Base-by-base conservation (phyloP, 2,888 invertebrate species). In the Cantharis rufa region DNA sequence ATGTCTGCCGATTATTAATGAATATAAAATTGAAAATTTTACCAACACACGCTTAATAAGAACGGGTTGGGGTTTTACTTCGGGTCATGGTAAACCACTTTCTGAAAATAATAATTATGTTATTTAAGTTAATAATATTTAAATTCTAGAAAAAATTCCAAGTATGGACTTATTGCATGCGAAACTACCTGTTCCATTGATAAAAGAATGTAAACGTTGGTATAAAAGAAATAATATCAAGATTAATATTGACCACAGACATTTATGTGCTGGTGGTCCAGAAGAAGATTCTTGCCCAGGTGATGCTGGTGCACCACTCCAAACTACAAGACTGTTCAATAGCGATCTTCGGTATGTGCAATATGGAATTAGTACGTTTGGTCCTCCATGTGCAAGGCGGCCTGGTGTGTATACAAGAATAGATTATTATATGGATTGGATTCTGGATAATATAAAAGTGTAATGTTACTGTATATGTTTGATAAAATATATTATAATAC, bases 61-160 rank as follows among this genome's bases (percentile, higher is more conserved):
- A 1, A 93, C 94, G 3, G 95, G 95, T 0, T 95, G 95, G 94
- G 95, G 95, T 27, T 90, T 91, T 82, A 93, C 92, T 62, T 15
- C 73, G 28, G 3, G 15, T 1, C 71, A 70, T 74, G 62, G 77
- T 74, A 77, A 5, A 15, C 3, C 10, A 28, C 2, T 28, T 28
- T 28, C 11, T 28, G 3, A 10, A 27, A 27, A 27, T 10, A 28
- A 28, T 28, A 2, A 10, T 28, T 11, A 11, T 2, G 11, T 28
- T 28, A 28, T 28, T 28, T 3, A 3, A 28, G 3, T 0, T 28
- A 27, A 10, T 0, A 28, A 0, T 28, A 28, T 28, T 28, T 3
- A 48, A 48, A 48, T n/a, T n/a, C 5, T n/a, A 48, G 5, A 7
- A 21, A 7, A 0, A 18, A 3, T 2, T 21, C 21, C 7, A 21